Evolutionary conservation across 2,113 vertebrate genomes (phyloP).

Genomic region (Quiscalus mexicanus): DNA sequence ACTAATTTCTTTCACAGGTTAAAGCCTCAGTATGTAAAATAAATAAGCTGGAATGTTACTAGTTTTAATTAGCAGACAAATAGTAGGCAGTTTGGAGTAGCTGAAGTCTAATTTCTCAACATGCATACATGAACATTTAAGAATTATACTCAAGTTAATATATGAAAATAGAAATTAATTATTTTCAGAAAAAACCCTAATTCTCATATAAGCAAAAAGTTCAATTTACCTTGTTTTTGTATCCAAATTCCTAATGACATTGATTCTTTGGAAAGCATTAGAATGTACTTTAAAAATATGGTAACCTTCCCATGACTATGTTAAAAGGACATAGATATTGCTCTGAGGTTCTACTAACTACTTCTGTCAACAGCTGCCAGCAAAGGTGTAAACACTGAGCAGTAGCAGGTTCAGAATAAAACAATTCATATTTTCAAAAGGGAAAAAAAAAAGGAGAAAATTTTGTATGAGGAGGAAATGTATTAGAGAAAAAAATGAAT

Average conservation of each 20-base stretch:
- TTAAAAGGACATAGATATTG: background rate
- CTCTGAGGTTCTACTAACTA: background rate
- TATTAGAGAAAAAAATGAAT: background rate
- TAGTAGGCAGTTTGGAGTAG: background rate
- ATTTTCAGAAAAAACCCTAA: background rate
- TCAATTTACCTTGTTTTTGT: background rate
- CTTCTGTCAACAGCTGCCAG: background rate
- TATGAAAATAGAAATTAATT: background rate
- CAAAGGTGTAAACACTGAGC: background rate
- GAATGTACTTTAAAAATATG: background rate
- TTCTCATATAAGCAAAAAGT: background rate
- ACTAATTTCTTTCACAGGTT: slow-evolving; percentile 7
- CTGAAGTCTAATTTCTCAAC: background rate
- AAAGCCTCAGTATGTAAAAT: background rate
- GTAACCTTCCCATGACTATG: background rate
- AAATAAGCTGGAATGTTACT: background rate
- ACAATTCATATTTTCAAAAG: background rate
- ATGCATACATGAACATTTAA: background rate
- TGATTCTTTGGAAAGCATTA: background rate
- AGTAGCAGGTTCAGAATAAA: background rate
- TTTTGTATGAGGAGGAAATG: background rate
- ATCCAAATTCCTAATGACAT: background rate
- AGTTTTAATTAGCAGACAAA: background rate
- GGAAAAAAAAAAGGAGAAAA: background rate
- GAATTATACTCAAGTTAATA: background rate